Base-by-base conservation (phyloP, 2,113 vertebrate genomes). In the Stictonetta naevosa region DNA sequence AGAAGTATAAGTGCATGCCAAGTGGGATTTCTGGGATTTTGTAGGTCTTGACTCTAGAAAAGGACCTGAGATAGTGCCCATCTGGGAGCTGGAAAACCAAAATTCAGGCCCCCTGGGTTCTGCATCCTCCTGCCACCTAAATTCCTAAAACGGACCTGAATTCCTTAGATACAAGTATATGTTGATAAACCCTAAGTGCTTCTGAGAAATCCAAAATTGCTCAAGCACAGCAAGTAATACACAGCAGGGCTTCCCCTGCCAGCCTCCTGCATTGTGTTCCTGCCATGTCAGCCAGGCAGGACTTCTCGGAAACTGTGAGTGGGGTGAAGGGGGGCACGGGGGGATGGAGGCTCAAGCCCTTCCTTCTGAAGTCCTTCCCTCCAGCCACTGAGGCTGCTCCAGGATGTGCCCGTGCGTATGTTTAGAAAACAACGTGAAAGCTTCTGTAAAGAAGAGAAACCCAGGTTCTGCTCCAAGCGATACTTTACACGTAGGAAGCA, bases 201-300 rank as follows among this genome's bases (percentile, higher is more conserved):
- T 93, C 92, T 36, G 92, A 92, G 92, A 93, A 94, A 50, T 92
- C 91, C 86, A 75, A 56, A 75, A 82, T 97, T 97, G 91, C 96
- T 93, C 74, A 97, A 96, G 79, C 17, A 0, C 63, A 53, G 26
- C 40, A 69, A 56, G 10, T 82, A 64, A 6, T 29, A 28, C 11
- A 20, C 40, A 40, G 21, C n/a, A 83, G 77, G 73, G 77, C 83
- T 97, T 97, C 94, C 94, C 66, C 89, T 96, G 38, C 56, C 56
- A 84, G 46, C 56, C 66, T 94, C 17, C 67, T 4, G 5, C 5
- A 3, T 13, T 0, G 9, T 64, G 63, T 83, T 40, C 64, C 29
- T 0, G 0, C 28, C 0, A 0, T 87, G 79, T 53, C 75, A 85
- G 75, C 34, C 3, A 0, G 64, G 36, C 72, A 34, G 60, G 78